phyloP scores from a whole-genome alignment of 2,888 invertebrate genomes.

The Orthosia cruda region DNA sequence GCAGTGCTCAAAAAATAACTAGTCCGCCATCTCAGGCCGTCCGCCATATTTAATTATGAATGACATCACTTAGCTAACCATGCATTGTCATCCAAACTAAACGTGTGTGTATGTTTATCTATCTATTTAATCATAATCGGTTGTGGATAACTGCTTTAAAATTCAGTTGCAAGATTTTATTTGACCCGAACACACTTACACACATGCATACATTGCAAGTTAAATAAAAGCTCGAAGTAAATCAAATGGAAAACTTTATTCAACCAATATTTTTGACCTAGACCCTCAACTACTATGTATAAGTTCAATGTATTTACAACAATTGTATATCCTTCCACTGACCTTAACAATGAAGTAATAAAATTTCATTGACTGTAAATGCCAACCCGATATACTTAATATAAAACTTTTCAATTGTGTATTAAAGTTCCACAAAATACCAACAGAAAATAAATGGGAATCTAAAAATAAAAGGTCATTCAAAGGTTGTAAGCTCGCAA shows the following conservation, averaged over 20 bases:
- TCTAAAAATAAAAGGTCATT: constrained; percentile 26
- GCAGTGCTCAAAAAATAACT: too few relatives aligned
- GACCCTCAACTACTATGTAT: background rate
- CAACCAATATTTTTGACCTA: constrained; percentile 1
- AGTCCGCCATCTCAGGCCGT: too few relatives aligned
- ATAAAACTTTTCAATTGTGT: background rate
- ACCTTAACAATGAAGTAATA: background rate
- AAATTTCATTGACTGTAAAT: constrained; percentile 8
- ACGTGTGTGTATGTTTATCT: too few relatives aligned
- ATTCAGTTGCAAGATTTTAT: too few relatives aligned
- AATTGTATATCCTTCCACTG: background rate
- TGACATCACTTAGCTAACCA: too few relatives aligned
- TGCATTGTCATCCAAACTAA: too few relatives aligned
- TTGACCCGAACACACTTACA: too few relatives aligned
- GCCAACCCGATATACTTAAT: background rate
- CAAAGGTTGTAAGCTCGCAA: background rate
- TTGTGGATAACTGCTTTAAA: too few relatives aligned
- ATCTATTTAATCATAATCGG: too few relatives aligned
- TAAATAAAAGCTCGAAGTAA: too few relatives aligned
- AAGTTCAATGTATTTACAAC: background rate
- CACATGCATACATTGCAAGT: too few relatives aligned
- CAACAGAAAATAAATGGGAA: background rate
- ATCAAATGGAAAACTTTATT: background rate
- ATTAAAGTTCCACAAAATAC: background rate
- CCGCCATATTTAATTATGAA: too few relatives aligned